phyloP scores from a whole-genome alignment of 2,113 vertebrate genomes.

The Acanthochromis polyacanthus region DNA sequence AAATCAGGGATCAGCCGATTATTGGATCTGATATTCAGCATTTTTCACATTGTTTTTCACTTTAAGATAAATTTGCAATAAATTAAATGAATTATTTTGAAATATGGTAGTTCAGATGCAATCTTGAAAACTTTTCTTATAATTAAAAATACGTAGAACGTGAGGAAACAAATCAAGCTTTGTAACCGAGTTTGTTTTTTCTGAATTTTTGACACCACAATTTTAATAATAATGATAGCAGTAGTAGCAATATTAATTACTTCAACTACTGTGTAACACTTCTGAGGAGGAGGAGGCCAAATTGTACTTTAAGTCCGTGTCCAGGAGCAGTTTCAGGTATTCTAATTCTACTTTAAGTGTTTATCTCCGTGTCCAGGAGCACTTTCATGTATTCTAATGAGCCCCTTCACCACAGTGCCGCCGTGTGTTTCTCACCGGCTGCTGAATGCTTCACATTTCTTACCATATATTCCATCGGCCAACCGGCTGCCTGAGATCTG shows the following conservation, averaged over 20 bases:
- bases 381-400: not conserved
- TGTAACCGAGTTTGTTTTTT: too few species aligned
- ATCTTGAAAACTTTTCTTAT: too few species aligned
- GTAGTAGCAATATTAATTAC: not conserved
- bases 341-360: not conserved
- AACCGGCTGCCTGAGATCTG: slow-evolving; percentile 76
- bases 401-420: slow-evolving; percentile 50
- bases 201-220: too few species aligned
- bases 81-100: too few species aligned
- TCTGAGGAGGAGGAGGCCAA: not conserved
- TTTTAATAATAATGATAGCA: too few species aligned
- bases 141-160: too few species aligned
- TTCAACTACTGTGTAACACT: not conserved
- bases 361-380: not conserved
- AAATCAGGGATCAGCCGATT: too few species aligned
- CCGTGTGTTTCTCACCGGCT: slow-evolving; percentile 36
- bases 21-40: too few species aligned
- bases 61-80: too few species aligned
- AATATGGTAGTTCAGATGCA: too few species aligned
- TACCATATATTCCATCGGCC: slow-evolving; percentile 86
- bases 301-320: not conserved
- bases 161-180: too few species aligned
- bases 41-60: too few species aligned
- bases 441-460: slow-evolving; percentile 67
- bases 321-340: not conserved